Base-by-base conservation (phyloP, 2,113 vertebrate species). In the Dasyurus viverrinus region DNA sequence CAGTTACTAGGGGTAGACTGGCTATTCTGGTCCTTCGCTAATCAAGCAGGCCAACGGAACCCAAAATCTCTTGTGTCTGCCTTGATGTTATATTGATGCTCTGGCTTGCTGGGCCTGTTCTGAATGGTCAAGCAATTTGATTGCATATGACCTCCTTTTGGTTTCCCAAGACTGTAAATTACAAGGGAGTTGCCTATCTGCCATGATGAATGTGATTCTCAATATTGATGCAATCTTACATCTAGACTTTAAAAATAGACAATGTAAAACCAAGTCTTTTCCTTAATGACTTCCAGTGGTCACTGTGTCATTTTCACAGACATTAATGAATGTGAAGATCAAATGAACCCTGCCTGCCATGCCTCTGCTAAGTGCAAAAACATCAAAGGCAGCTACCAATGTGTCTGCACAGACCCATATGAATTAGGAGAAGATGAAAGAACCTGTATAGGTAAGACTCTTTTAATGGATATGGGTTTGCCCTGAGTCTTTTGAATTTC, bases 291-390 rank as follows among this genome's bases (percentile, higher is more conserved):
- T 25, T 16, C 89, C 95, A 54, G n/a, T 98, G 89, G 94, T 95
- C 24, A 12, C 0, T 92, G 19, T 97, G 36, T 94, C 24, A 4
- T 94, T 92, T 95, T 89, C 96, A 10, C 97, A 99, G 99, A 99
- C 36, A 91, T 98, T 1, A 30, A 99, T n/a, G 99, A 99, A 97
- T 99, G 99, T 94, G 93, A 97, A 94, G 98, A 98, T 30, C 16
- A 53, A 25, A 10, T 25, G 42, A 97, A 91, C 25, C 95, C 98
- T 2, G 98, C 98, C n/a, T 99, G 99, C 95, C 98, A 98, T 84
- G 53, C 93, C 22, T 98, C 98, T 25, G 98, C 98, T 36, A 92
- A 48, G 52, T 99, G 98, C 91, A 92, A 95, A 96, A 99, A 99
- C 97, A 98, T 98, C 46, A 95, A 95, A 93, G 98, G 98, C 25